Evolutionary conservation across 2,888 invertebrate species (phyloP).

Genomic region (Campoplex capitator): DNA sequence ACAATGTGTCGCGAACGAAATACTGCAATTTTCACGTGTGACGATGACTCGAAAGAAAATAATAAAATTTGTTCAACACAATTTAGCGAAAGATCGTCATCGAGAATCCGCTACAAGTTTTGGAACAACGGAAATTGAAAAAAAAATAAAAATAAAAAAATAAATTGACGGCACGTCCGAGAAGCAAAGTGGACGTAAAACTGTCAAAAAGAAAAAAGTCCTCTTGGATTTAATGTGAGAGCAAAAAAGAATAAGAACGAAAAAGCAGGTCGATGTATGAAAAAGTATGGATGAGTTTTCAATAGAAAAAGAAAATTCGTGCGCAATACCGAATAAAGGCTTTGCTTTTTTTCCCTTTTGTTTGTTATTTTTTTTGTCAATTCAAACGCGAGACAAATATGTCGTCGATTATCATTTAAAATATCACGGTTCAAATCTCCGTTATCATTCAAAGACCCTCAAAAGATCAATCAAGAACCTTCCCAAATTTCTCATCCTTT

Average conservation of each 20-base stretch:
- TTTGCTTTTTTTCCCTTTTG: background rate
- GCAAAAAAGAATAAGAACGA: conserved; percentile 6
- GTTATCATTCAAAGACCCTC: conserved; percentile 35
- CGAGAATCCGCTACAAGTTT: background rate
- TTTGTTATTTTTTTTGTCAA: background rate
- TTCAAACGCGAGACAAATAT: conserved; percentile 53
- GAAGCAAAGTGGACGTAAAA: background rate
- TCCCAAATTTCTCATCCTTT: conserved; percentile 72
- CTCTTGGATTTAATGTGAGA: background rate
- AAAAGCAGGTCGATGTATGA: background rate
- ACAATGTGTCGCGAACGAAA: conserved; percentile 49
- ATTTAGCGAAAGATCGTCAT: background rate
- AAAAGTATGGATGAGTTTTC: conserved; percentile 4
- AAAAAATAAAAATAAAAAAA: too few species aligned
- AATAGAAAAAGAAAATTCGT: conserved; percentile 18
- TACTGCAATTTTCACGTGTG: conserved; percentile 47
- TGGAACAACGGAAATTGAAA: background rate
- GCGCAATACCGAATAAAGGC: background rate
- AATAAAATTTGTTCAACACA: background rate
- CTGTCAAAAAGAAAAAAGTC: conserved; percentile 1
- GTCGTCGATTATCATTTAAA: conserved; percentile 58
- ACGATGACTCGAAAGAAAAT: background rate
- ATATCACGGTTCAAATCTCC: conserved; percentile 66
- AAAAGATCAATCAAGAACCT: conserved; percentile 66
- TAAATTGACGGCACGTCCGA: background rate